Evolutionary conservation across 2,113 vertebrate genomes (phyloP), one percentile per base, ranked within the genome.

Genomic region (Stigmatopora argus): DNA sequence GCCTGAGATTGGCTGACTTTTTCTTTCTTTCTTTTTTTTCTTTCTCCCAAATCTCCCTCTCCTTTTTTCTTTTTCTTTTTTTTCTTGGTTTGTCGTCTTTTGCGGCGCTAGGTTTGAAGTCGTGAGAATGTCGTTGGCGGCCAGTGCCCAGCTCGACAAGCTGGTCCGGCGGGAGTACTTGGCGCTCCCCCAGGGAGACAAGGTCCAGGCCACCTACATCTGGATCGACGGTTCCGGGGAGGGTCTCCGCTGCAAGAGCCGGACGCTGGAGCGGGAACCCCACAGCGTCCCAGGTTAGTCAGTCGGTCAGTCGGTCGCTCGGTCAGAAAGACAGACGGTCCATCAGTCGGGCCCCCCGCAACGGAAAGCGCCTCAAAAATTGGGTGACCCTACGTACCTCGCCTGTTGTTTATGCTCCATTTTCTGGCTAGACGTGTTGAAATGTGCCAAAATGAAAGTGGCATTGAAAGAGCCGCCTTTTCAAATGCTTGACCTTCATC

Each of bases 161-260:
- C 85, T 87, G 78, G 91, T 98, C 66, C 97, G 95, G 80, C 92
- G 95, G 81, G 88, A 92, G 79, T 98, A 97, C 85, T 89, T 96
- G 94, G 87, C 89, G 7, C 91, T 98, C 79, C 92, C 94, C 0
- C 96, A 97, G 70, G 94, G 93, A 0, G 92, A 95, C 44, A 91
- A 91, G 75, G 93, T 96, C 4, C 96, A 96, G 57, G 94, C 89
- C 60, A 96, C 95, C 93, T 97, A 98, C 80, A 92, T 98, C 80
- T 98, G 96, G 95, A 92, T 97, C 0, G 96, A 98, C 12, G 95
- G 96, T 10, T 94, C 95, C 0, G 96, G 94, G 46, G 96, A 98
- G 70, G 91, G 93, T 1, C 88, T 98, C 6, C 93, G 94, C 47
- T 96, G 95, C 71, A 98, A 98, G 83, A 97, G 94, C 48, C 92